Percentiles rank a stretch among this genome's conserved stretches.
phyloP scores from a whole-genome alignment of 1,140 invertebrate species.

The Chionoecetes opilio region DNA sequence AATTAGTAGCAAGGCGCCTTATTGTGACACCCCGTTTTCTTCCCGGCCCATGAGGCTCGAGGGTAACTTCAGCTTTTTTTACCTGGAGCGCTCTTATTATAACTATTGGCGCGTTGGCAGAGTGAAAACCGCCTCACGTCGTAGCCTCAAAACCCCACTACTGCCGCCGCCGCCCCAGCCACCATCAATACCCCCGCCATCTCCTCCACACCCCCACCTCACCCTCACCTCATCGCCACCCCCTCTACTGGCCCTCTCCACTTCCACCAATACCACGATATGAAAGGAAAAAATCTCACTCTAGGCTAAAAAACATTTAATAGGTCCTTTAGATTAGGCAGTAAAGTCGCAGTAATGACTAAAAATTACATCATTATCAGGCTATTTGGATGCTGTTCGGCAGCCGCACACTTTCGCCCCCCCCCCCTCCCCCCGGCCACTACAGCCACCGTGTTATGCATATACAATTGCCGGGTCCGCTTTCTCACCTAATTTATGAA shows the following conservation, averaged over 20 bases:
- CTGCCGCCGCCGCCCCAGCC: background rate
- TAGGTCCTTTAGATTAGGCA: background rate
- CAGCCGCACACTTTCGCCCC: background rate
- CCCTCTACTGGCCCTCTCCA: background rate
- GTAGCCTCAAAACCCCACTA: background rate
- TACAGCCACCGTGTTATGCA: background rate
- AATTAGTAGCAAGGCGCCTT: no score
- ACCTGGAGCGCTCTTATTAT: no score
- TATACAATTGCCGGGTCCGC: slow-evolving; percentile 14
- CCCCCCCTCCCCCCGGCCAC: background rate
- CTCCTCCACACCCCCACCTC: background rate
- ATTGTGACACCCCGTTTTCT: no score
- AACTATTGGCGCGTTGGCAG: no score
- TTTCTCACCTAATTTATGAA: slow-evolving; percentile 21
- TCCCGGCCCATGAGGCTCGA: no score
- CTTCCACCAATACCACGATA: background rate
- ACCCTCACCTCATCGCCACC: background rate
- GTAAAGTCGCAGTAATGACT: background rate
- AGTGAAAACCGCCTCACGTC: no score
- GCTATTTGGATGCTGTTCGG: slow-evolving; percentile 7
- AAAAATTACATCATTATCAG: slow-evolving; percentile 12
- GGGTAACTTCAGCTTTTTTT: no score
- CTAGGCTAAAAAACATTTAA: background rate
- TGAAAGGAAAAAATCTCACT: slow-evolving; percentile 1
- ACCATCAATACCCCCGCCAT: background rate